These are phyloP conservation scores for Rhynchopsitta pachyrhyncha DNA, from an alignment of 2,113 vertebrate species.

Conservation along the genomic window DNA sequence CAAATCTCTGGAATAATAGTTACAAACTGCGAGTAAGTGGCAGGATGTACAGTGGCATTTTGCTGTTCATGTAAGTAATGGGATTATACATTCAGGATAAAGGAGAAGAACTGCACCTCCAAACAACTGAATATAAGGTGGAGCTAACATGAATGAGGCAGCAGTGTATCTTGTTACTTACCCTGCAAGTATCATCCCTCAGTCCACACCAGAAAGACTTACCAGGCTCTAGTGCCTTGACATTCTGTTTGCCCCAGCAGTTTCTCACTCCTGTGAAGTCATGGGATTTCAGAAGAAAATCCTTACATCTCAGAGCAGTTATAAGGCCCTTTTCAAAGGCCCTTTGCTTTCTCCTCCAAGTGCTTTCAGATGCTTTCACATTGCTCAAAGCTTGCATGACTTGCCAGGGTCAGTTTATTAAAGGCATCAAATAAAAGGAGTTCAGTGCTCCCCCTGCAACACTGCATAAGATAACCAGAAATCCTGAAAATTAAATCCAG, in stretches of 20 bases:
- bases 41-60: background rate
- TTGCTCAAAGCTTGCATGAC: background rate
- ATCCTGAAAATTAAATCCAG: background rate
- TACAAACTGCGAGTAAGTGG: background rate
- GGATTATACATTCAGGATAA: background rate
- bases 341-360: background rate
- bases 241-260: background rate
- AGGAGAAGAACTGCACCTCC: background rate
- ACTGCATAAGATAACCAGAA: background rate
- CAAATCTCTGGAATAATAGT: background rate
- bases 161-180: background rate
- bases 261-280: background rate
- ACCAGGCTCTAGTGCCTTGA: background rate
- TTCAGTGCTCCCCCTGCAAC: background rate
- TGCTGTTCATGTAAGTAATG: background rate
- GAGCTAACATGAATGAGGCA: background rate
- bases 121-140: background rate
- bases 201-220: background rate
- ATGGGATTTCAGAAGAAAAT: background rate
- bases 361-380: background rate
- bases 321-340: background rate
- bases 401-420: background rate
- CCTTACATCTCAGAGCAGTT: background rate
- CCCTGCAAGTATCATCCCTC: background rate
- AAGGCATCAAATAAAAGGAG: background rate